Evolutionary conservation across 2,113 vertebrate genomes (phyloP).

Genomic region (Condylura cristata): DNA sequence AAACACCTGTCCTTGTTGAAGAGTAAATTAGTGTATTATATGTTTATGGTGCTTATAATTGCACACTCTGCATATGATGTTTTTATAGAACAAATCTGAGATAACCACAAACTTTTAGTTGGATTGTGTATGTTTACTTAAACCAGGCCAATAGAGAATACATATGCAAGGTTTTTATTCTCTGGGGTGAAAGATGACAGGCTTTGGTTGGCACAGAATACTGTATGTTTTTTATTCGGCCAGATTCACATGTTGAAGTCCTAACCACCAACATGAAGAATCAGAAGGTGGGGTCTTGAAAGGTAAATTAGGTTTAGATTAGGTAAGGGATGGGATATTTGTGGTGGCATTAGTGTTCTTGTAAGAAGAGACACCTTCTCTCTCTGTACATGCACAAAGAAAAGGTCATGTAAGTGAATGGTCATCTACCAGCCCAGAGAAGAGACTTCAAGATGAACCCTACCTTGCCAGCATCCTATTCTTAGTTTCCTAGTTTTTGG

Average conservation of each 20-base stretch:
- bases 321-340: not conserved
- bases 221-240: not conserved
- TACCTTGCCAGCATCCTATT: not conserved
- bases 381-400: not conserved
- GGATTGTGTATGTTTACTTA: slow-evolving; percentile 67
- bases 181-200: slow-evolving; percentile 7
- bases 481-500: not conserved
- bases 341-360: not conserved
- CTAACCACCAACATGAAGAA: not conserved
- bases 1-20: slow-evolving; percentile 76
- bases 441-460: not conserved
- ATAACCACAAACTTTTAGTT: slow-evolving; percentile 30
- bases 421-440: not conserved
- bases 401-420: not conserved
- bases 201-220: not conserved
- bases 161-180: not conserved
- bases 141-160: slow-evolving; percentile 14
- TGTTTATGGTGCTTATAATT: slow-evolving; percentile 57
- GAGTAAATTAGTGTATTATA: slow-evolving; percentile 58
- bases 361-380: not conserved
- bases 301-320: not conserved
- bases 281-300: not conserved
- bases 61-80: slow-evolving; percentile 30
- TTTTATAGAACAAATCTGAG: slow-evolving; percentile 56
- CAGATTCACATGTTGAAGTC: not conserved